Percentiles rank a stretch among this genome's conserved stretches.
Evolutionary conservation across 2,113 vertebrate genomes (phyloP).

Genomic region (Pterocles orientalis): DNA sequence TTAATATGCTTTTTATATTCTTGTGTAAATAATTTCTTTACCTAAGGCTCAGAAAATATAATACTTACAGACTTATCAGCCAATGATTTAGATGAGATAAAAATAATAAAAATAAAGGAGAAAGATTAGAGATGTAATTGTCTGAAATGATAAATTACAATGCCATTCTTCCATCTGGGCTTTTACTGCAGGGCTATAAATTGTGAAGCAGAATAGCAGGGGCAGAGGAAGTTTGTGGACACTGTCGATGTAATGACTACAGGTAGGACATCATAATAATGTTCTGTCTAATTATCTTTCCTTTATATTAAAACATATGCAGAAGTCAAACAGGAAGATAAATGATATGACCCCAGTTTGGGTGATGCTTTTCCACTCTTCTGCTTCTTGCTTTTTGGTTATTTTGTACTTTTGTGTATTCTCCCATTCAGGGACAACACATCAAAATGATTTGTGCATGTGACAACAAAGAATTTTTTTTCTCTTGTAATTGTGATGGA

Average conservation of each 20-base stretch:
- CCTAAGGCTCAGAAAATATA: constrained; percentile 43
- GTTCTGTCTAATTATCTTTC: neutral
- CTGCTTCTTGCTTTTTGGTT: neutral
- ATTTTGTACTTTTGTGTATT: neutral
- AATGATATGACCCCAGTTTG: neutral
- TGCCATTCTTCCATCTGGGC: neutral
- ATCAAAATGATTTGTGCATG: neutral
- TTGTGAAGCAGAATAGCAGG: constrained; percentile 22
- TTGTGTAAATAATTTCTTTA: constrained; percentile 63
- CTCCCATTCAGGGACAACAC: neutral
- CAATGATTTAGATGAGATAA: constrained; percentile 46
- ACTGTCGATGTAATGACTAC: neutral
- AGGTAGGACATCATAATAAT: neutral
- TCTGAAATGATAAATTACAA: constrained; percentile 21
- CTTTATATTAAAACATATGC: neutral
- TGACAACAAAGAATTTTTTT: neutral
- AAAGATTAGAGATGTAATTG: constrained; percentile 9
- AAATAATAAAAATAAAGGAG: constrained; percentile 37
- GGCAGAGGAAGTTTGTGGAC: neutral
- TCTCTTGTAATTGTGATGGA: neutral
- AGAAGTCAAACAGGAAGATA: neutral
- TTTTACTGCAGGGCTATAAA: constrained; percentile 34
- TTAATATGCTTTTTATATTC: constrained; percentile 49
- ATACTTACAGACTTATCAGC: constrained; percentile 55
- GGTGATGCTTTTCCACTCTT: neutral